Conservation (phyloP, 2,113 vertebrate genomes). For the Ascaphus truei region DNA sequence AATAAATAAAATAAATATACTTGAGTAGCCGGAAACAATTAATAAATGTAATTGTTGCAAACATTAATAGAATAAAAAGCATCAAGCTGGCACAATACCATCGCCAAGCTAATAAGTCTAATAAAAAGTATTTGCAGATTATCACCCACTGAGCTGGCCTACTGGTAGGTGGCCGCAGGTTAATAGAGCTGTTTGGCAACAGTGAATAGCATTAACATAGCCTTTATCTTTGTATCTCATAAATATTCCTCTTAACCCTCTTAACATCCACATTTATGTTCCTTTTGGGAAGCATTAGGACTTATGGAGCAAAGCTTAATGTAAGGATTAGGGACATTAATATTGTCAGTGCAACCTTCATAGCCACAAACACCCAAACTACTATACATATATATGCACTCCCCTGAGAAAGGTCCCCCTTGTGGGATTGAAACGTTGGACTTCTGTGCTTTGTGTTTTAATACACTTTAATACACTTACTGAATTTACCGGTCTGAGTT, state of each 20-base stretch:
- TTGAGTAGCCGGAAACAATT: constrained; percentile 36
- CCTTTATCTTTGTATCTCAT: constrained; percentile 40
- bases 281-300: constrained; percentile 37
- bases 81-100: neutral
- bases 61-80: constrained; percentile 17
- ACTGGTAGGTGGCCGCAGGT: constrained; percentile 41
- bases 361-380: too few species aligned
- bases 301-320: neutral
- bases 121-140: constrained; percentile 33
- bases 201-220: constrained; percentile 37
- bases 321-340: neutral
- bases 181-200: constrained; percentile 44
- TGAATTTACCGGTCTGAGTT: too few species aligned
- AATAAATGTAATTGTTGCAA: constrained; percentile 28
- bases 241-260: constrained; percentile 40
- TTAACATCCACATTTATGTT: constrained; percentile 21
- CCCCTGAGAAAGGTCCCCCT: too few species aligned
- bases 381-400: neutral
- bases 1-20: too few species aligned
- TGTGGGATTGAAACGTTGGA: too few species aligned
- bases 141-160: constrained; percentile 37
- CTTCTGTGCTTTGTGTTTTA: too few species aligned
- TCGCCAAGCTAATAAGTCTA: constrained; percentile 32
- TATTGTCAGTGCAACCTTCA: neutral
- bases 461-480: too few species aligned